phyloP scores from a whole-genome alignment of 2,113 vertebrate genomes.

The Sakesphorus luctuosus region DNA sequence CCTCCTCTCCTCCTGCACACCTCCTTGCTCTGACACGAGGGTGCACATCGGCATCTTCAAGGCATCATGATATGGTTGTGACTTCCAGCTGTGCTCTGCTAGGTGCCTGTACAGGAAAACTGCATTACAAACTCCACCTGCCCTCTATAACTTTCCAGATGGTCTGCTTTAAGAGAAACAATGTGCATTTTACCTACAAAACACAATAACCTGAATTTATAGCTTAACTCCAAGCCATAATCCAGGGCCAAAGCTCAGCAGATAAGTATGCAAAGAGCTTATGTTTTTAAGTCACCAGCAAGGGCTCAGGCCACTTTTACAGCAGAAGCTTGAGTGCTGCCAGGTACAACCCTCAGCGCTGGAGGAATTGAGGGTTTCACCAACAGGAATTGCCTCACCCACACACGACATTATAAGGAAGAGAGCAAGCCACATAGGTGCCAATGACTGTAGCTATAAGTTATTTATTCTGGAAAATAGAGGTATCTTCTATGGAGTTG shows the following conservation, averaged over 20 bases:
- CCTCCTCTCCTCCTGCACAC: background rate
- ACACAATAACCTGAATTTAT: background rate
- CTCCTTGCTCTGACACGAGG: rapidly evolving
- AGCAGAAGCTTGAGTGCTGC: background rate
- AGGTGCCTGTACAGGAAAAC: background rate
- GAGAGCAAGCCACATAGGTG: background rate
- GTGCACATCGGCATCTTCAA: background rate
- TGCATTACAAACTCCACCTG: background rate
- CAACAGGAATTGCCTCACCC: background rate
- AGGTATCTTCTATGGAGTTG: constrained; percentile 67
- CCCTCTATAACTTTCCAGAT: background rate
- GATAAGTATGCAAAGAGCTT: background rate
- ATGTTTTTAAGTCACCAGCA: background rate
- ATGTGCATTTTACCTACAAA: background rate
- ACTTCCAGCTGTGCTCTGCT: background rate
- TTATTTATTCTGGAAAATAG: constrained; percentile 76
- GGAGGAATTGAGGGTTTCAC: background rate
- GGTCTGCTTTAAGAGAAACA: background rate
- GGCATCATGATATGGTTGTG: rapidly evolving
- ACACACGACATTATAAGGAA: background rate
- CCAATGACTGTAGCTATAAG: constrained; percentile 54
- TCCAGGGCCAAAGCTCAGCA: background rate
- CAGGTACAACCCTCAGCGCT: background rate
- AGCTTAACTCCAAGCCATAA: background rate
- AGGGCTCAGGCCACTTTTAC: background rate